phyloP scores from a whole-genome alignment of 2,888 invertebrate genomes.

The Lomographa bimaculata region DNA sequence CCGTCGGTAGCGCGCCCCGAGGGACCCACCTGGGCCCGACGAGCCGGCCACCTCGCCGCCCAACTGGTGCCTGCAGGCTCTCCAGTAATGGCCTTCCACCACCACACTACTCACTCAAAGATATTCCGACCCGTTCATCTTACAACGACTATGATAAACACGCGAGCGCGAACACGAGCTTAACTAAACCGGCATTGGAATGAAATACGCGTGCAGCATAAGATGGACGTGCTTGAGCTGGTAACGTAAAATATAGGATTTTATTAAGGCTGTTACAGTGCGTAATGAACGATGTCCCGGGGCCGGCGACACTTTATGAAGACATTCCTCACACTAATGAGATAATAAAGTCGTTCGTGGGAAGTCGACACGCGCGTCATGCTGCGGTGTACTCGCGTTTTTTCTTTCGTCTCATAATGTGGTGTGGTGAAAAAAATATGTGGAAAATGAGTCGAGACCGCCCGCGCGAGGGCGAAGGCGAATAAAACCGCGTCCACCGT shows the following conservation, averaged over 20 bases:
- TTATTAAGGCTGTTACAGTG: constrained; percentile 68
- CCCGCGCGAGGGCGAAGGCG: constrained; percentile 28
- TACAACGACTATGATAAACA: constrained; percentile 37
- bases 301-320: constrained; percentile 74
- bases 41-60: constrained; percentile 38
- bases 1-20: constrained; percentile 63
- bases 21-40: constrained; percentile 46
- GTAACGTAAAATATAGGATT: constrained; percentile 56
- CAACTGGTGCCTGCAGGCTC: constrained; percentile 48
- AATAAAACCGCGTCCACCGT: constrained; percentile 13
- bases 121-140: background rate
- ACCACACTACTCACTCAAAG: constrained; percentile 10
- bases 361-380: constrained; percentile 44
- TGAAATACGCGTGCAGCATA: background rate
- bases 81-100: constrained; percentile 49
- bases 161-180: background rate
- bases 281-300: constrained; percentile 73
- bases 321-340: constrained; percentile 76
- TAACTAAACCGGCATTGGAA: constrained; percentile 40
- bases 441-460: constrained; percentile 35
- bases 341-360: constrained; percentile 68
- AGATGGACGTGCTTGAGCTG: constrained; percentile 15
- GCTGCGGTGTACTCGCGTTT: constrained; percentile 32
- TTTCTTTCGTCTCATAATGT: constrained; percentile 33
- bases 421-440: constrained; percentile 36